Evolutionary conservation across 1,140 invertebrate genomes (phyloP), one percentile per base, ranked within the genome.

Genomic region (Conus betulinus): DNA sequence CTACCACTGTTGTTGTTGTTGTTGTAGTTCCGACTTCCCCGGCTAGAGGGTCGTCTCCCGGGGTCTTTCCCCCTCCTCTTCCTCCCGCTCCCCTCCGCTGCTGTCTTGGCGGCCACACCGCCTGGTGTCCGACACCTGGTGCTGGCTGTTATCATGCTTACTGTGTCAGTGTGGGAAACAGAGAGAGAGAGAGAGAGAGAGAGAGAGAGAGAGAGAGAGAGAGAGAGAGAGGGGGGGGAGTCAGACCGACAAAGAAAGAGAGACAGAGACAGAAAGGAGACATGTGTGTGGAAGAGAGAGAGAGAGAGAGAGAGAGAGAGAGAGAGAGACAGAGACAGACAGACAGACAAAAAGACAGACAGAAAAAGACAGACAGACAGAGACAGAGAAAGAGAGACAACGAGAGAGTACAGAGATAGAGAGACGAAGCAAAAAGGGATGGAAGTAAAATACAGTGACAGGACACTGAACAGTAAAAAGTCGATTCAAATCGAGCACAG

Each of bases 281-380:
- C 4, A 8, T 60, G 4, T 57, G 55, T 60, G 57, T 60, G 57
- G 8, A 60, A 60, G 7, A 39, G 71, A 74, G 71, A 74, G 71
- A 74, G 71, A 74, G n/a, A 39, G 76, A 78, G 76, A 78, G 76
- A 78, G 17, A 78, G 76, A 78, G 25, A 78, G 71, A 76, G 71
- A 76, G 3, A 76, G 71, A 76, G 3, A 76, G 71, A 76, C 13
- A 76, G 20, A 25, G 71, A 76, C 13, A 76, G 71, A 76, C 13
- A 76, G 71, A 76, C 13, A 76, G 71, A 25, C 13, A 76, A 23
- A 76, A 23, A 76, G 71, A 76, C 13, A 76, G 71, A 76, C 13
- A 2, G 71, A 76, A 23, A 76, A 23, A 76, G 71, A 78, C 25
- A 39, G 76, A 78, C 25, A 6, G 25, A 51, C 25, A 17, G 76